Evolutionary conservation across 2,113 vertebrate genomes (phyloP).

Genomic region (Menidia beryllina): DNA sequence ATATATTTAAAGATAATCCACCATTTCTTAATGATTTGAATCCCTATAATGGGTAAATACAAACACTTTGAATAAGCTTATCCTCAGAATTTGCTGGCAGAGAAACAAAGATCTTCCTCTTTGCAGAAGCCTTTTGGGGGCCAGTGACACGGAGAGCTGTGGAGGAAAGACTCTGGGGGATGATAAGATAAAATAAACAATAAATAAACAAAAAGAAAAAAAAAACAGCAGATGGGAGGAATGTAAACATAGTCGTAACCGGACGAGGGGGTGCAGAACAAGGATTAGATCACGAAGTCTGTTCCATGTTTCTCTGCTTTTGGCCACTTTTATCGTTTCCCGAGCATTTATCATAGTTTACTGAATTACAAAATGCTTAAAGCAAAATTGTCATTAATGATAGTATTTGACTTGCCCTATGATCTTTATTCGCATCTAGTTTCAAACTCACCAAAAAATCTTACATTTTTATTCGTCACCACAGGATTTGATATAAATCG

Average conservation of each 20-base stretch:
- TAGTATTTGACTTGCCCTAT: no score
- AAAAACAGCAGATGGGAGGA: constrained; percentile 64
- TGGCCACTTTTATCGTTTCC: neutral
- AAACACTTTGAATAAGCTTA: neutral
- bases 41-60: neutral
- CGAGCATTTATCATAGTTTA: neutral
- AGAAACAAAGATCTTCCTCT: constrained; percentile 5
- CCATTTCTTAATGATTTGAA: neutral
- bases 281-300: constrained; percentile 25
- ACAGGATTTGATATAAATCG: no score
- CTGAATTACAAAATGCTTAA: no score
- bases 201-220: constrained; percentile 66
- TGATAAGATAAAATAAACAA: constrained; percentile 68
- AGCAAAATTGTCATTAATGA: no score
- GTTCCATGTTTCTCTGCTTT: neutral
- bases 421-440: no score
- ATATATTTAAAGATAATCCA: neutral
- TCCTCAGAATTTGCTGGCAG: neutral
- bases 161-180: constrained; percentile 1
- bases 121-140: constrained; percentile 24
- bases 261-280: constrained; percentile 46
- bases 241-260: constrained; percentile 62
- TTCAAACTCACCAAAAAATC: no score
- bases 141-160: constrained; percentile 14
- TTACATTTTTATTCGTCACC: no score